Conservation (phyloP, 2,888 invertebrate genomes). For the Leptarthrus brevirostris region DNA sequence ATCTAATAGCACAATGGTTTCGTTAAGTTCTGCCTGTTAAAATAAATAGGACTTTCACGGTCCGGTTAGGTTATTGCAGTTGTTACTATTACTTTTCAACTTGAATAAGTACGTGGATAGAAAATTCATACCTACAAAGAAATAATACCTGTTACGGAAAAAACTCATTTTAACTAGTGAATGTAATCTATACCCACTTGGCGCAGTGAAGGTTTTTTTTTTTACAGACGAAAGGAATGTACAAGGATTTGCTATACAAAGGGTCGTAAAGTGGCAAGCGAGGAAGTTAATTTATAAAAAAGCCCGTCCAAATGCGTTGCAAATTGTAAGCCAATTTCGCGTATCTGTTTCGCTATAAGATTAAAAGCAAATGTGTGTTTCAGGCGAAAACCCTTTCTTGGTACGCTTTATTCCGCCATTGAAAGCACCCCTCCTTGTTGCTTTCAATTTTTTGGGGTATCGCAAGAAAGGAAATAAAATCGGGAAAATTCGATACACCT, state of each 20-base stretch:
- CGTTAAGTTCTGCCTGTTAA: too few relatives aligned
- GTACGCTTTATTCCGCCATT: constrained; percentile 9
- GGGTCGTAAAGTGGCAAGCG: constrained; percentile 30
- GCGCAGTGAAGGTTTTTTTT: too few relatives aligned
- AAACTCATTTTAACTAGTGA: too few relatives aligned
- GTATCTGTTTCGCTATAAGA: constrained; percentile 45
- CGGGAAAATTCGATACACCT: constrained; percentile 49
- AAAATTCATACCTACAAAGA: too few relatives aligned
- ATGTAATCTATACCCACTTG: too few relatives aligned
- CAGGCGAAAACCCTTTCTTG: constrained; percentile 44
- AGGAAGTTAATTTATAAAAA: constrained; percentile 35
- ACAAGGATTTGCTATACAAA: constrained; percentile 27
- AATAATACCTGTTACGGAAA: too few relatives aligned
- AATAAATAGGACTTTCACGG: too few relatives aligned
- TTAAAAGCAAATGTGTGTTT: constrained; percentile 53
- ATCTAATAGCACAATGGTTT: too few relatives aligned
- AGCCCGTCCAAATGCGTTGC: constrained; percentile 27
- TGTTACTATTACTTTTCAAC: too few relatives aligned
- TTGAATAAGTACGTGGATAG: too few relatives aligned
- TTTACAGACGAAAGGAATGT: background rate
- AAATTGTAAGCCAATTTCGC: constrained; percentile 48
- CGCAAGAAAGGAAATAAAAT: constrained; percentile 43
- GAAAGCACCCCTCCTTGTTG: background rate
- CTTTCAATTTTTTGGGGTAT: background rate
- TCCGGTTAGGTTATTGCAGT: too few relatives aligned